Evolutionary conservation across 2,113 vertebrate species (phyloP), one percentile per base, ranked within the genome.

Genomic region (Scalopus aquaticus): DNA sequence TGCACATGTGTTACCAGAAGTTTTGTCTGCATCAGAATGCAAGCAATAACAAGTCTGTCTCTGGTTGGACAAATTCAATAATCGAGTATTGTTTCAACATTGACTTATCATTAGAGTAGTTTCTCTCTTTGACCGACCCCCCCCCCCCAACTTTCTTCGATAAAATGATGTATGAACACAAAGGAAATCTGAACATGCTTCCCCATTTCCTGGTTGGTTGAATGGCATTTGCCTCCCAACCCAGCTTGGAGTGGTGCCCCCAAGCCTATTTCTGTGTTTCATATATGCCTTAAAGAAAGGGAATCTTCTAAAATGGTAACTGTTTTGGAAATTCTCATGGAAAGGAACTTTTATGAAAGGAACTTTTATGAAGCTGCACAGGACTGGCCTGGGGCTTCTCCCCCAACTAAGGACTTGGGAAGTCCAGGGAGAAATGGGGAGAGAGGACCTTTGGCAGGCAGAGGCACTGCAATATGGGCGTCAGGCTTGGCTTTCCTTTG

Each of bases 1-100:
- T 39, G 65, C 16, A 76, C 7, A 67, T 77, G 60, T 62, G 35
- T 85, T 70, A 56, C 62, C 73, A 37, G 74, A 85, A 22, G 10
- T 64, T 92, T 86, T 67, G 64, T 56, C 42, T 83, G 56, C 92
- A 32, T 80, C 81, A 65, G 80, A 90, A 81, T 56, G 60, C n/a
- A 37, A 70, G 70, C 85, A 83, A 49, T 6, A 6, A 42, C 26
- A n/a, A 37, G 54, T 26, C 39, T 76, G 9, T 58, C 37, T 64
- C 2, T 39, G 54, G 62, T 12, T 22, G 62, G 78, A 81, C 58
- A 67, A 32, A 22, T 35, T 65, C 24, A 84, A 88, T 56, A 76
- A 76, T 22, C 30, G 73, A 58, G 20, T 20, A 37, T 74, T 76
- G 62, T 83, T 93, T 76, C 16, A 37, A 60, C 35, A 20, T 37